phyloP scores from a whole-genome alignment of 2,113 vertebrate species.

The Bujurquina vittata region DNA sequence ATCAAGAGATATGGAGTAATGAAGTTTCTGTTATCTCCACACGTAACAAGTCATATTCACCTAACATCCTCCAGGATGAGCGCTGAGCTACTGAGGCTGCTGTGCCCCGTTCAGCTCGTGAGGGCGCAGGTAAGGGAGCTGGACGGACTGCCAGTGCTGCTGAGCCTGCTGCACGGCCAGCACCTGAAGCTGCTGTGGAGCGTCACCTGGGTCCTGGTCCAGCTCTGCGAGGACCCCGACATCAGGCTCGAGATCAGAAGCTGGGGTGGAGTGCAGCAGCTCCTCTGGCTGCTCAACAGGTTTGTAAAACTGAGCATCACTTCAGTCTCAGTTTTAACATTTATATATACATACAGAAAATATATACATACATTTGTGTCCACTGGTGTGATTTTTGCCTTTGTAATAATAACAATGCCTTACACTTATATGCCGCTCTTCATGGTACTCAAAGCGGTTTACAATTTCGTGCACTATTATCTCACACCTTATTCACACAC shows the following conservation, averaged over 20 bases:
- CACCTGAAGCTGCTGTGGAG: conserved; percentile 90
- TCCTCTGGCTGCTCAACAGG: conserved; percentile 87
- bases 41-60: neutral
- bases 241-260: conserved; percentile 84
- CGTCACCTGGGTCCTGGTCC: conserved; percentile 88
- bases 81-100: conserved; percentile 86
- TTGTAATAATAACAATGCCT: too few species aligned
- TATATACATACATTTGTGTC: too few species aligned
- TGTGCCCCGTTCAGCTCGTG: conserved; percentile 82
- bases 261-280: conserved; percentile 92
- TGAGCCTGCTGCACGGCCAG: conserved; percentile 87
- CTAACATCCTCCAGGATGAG: conserved; percentile 79
- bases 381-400: neutral
- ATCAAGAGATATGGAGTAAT: neutral
- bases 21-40: rapidly evolving
- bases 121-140: conserved; percentile 87
- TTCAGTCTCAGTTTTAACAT: neutral
- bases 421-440: too few species aligned
- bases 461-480: too few species aligned
- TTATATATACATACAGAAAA: too few species aligned
- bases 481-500: too few species aligned
- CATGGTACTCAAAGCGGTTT: too few species aligned
- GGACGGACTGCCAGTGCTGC: conserved; percentile 86
- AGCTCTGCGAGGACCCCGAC: conserved; percentile 89
- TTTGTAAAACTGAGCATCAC: conserved; percentile 45